These are phyloP conservation scores for Bellardia pandia DNA, from an alignment of 2,888 invertebrate genomes.

Conservation along the genomic window DNA sequence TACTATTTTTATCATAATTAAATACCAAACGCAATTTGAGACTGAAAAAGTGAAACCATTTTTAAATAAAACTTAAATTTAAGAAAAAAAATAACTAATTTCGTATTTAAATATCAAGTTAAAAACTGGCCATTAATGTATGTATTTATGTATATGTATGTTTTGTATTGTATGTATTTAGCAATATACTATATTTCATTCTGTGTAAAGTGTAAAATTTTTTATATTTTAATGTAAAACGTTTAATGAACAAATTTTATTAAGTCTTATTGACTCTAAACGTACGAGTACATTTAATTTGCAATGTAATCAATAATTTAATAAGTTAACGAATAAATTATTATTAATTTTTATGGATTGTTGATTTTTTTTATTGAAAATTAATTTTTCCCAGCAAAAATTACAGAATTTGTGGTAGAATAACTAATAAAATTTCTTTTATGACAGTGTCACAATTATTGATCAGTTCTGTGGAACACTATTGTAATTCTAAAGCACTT, in stretches of 20 bases:
- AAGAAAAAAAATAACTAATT: too few species aligned
- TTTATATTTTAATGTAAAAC: constrained; percentile 35
- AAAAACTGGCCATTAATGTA: not conserved
- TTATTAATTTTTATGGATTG: not conserved
- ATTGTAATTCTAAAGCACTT: too few species aligned
- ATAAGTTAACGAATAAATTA: constrained; percentile 13
- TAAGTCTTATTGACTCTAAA: constrained; percentile 9
- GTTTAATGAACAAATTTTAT: constrained; percentile 1
- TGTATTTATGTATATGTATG: constrained; percentile 33
- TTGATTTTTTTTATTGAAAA: not conserved
- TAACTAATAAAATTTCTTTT: too few species aligned
- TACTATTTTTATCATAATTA: too few species aligned
- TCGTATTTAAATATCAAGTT: too few species aligned
- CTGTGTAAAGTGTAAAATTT: constrained; percentile 37
- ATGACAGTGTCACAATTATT: too few species aligned
- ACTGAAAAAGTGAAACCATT: too few species aligned
- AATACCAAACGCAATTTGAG: too few species aligned
- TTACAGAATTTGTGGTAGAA: too few species aligned
- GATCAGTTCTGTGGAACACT: too few species aligned
- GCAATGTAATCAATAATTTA: not conserved
- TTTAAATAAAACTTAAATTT: too few species aligned
- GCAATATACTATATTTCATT: constrained; percentile 14
- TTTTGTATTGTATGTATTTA: constrained; percentile 33
- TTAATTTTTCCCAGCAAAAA: too few species aligned
- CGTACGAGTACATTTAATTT: not conserved